These are phyloP conservation scores for Pristionchus maxplancki DNA, from an alignment of 2,888 invertebrate genomes.

Conservation along the genomic window DNA sequence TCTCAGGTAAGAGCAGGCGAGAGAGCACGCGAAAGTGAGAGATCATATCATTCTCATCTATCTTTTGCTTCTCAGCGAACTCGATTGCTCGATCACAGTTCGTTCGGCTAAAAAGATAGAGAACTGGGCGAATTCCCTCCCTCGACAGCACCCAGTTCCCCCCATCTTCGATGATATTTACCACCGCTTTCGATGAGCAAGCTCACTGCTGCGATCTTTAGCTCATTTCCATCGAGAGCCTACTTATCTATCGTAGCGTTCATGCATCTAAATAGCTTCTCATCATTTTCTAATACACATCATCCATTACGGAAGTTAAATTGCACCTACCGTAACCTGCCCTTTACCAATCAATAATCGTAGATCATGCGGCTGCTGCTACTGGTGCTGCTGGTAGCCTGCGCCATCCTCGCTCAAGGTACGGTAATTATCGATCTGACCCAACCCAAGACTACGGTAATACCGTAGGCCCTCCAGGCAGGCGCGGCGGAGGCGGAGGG, in stretches of 20 bases:
- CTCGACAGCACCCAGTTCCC: not conserved
- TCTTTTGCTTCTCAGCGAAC: not conserved
- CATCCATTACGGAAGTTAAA: not conserved
- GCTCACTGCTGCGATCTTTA: not conserved
- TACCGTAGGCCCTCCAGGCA: constrained; percentile 12
- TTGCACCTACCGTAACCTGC: not conserved
- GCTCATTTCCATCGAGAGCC: not conserved
- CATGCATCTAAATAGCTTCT: too few relatives aligned
- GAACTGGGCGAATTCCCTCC: not conserved
- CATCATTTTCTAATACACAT: too few relatives aligned
- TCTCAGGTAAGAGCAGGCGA: not conserved
- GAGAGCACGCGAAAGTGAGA: not conserved
- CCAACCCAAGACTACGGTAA: not conserved
- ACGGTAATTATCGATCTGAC: not conserved
- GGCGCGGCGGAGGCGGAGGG: not conserved
- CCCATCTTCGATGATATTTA: not conserved
- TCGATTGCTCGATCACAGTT: not conserved
- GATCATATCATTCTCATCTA: not conserved
- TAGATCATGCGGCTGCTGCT: not conserved
- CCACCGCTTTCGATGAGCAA: not conserved
- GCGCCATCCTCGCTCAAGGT: not conserved
- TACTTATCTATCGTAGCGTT: too few relatives aligned
- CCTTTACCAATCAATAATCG: not conserved
- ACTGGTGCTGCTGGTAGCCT: not conserved
- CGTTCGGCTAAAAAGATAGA: not conserved